A percentile compares a stretch with the other conserved stretches of the same genome.
phyloP scores from a whole-genome alignment of 2,888 invertebrate genomes.

The Bursaphelenchus okinawaensis region DNA sequence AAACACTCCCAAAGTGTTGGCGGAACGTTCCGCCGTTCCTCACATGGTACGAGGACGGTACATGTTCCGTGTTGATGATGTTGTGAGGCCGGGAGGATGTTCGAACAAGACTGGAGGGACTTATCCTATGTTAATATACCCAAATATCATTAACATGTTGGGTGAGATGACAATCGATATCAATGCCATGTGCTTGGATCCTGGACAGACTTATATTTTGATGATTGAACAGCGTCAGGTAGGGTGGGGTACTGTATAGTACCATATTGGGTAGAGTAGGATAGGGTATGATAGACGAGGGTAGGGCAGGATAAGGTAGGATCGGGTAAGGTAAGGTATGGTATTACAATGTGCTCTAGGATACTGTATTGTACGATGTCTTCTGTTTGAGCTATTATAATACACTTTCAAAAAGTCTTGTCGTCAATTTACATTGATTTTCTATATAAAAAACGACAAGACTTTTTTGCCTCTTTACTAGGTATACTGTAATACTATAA shows the following conservation, averaged over 20 bases:
- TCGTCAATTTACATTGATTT: too few relatives aligned
- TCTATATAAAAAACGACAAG: too few relatives aligned
- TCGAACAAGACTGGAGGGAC: conserved; percentile 58
- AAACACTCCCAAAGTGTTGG: conserved; percentile 52
- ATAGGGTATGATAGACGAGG: too few relatives aligned
- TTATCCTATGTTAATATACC: conserved; percentile 61
- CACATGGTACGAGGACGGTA: conserved; percentile 69
- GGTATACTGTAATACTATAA: not conserved
- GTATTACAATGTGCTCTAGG: too few relatives aligned
- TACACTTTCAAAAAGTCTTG: too few relatives aligned
- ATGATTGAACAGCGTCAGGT: conserved; percentile 56
- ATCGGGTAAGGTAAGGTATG: too few relatives aligned
- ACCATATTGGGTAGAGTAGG: too few relatives aligned
- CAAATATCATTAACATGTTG: conserved; percentile 92
- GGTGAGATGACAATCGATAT: conserved; percentile 93
- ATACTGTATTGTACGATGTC: too few relatives aligned
- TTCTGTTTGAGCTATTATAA: too few relatives aligned
- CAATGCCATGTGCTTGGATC: conserved; percentile 86
- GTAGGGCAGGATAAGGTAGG: too few relatives aligned
- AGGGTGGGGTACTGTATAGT: too few relatives aligned
- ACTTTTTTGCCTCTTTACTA: too few relatives aligned
- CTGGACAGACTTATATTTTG: conserved; percentile 48
- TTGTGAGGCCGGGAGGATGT: conserved; percentile 84
- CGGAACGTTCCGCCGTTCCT: conserved; percentile 55
- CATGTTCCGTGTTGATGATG: conserved; percentile 88